A percentile compares a stretch with the other conserved stretches of the same genome.
phyloP scores from a whole-genome alignment of 30 jellyfish, hydroid and myxozoan species.

The Aurelia sp. region DNA sequence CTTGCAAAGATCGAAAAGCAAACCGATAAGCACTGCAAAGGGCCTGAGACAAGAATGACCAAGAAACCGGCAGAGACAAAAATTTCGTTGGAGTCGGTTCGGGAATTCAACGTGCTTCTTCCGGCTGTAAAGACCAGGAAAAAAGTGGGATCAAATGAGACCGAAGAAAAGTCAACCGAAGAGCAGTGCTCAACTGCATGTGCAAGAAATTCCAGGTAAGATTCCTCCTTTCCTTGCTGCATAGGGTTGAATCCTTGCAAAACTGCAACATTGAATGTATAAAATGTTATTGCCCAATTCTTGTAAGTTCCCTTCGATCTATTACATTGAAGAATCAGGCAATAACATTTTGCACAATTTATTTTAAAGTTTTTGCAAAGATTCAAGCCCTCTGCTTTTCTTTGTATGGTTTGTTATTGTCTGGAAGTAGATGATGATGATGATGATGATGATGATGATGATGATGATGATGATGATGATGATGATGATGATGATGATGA shows the following conservation, averaged over 20 bases:
- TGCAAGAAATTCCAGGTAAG: not conserved
- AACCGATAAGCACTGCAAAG: not conserved
- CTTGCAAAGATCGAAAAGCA: not conserved
- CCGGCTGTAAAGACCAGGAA: slow-evolving; percentile 8
- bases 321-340: too few relatives aligned
- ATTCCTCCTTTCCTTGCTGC: not conserved
- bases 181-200: not conserved
- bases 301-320: too few relatives aligned
- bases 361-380: not conserved
- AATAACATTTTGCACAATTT: too few relatives aligned
- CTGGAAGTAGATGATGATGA: too few relatives aligned
- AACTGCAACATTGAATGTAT: too few relatives aligned
- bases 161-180: not conserved
- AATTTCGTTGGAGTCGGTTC: slow-evolving; percentile 23
- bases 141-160: not conserved
- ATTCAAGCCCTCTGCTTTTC: too few relatives aligned
- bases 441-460: too few relatives aligned
- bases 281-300: too few relatives aligned
- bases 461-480: too few relatives aligned
- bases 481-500: too few relatives aligned
- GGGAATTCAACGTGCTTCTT: slow-evolving; percentile 23
- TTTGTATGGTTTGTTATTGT: too few relatives aligned
- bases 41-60: not conserved
- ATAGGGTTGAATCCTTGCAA: too few relatives aligned
- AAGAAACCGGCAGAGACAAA: not conserved